Evolutionary conservation across 2,113 vertebrate species (phyloP).

Genomic region (Percopsis transmontana): DNA sequence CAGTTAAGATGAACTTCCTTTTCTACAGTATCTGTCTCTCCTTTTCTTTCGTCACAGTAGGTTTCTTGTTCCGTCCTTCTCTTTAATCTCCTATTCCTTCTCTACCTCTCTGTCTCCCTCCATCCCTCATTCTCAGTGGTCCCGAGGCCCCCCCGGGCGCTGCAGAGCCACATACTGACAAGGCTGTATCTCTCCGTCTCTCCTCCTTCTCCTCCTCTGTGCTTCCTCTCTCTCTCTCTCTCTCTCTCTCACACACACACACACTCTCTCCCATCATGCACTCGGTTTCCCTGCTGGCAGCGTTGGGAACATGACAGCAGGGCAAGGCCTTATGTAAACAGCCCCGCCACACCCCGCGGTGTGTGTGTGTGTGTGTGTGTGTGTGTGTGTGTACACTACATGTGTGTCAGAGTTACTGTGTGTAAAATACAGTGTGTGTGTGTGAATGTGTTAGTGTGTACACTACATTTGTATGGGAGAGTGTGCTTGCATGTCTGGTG

Average conservation of each 20-base stretch:
- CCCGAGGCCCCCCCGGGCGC: background rate
- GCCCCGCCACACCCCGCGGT: slow-evolving; percentile 56
- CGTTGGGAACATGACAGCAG: slow-evolving; percentile 74
- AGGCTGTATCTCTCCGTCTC: background rate
- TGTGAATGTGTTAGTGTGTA: slow-evolving; percentile 1
- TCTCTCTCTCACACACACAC: slow-evolving; percentile 46
- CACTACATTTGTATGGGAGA: too few relatives aligned
- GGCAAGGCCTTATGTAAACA: slow-evolving; percentile 81
- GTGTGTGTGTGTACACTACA: slow-evolving; percentile 16
- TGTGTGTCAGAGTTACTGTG: background rate
- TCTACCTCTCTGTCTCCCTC: slow-evolving; percentile 3
- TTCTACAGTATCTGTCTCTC: too few relatives aligned
- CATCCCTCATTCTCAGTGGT: slow-evolving; percentile 14
- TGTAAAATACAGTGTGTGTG: background rate
- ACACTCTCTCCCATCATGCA: slow-evolving; percentile 39
- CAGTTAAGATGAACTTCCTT: too few relatives aligned
- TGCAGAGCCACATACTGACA: too few relatives aligned
- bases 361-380: slow-evolving; percentile 45
- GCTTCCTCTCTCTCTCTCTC: slow-evolving; percentile 28
- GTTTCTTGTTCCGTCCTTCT: too few relatives aligned
- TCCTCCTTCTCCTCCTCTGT: slow-evolving; percentile 52
- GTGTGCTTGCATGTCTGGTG: background rate
- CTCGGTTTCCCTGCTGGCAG: slow-evolving; percentile 58
- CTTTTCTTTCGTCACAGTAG: too few relatives aligned
- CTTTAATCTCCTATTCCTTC: slow-evolving; percentile 5